Evolutionary conservation across 2,888 invertebrate genomes (phyloP).

Genomic region (Protodeltote pygarga): DNA sequence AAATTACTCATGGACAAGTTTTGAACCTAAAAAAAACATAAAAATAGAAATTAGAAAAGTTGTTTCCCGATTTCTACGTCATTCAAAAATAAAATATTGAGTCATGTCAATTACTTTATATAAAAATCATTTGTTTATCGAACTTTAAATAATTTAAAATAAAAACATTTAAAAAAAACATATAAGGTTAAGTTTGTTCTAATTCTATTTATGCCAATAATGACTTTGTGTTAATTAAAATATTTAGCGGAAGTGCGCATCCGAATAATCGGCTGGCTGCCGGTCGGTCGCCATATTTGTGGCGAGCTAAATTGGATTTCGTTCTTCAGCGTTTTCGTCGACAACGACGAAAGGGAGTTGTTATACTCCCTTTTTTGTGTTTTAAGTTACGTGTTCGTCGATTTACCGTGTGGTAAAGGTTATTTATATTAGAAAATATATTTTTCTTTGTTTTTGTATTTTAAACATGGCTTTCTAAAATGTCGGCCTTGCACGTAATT

Average conservation of each 20-base stretch:
- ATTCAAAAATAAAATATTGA: slow-evolving; percentile 26
- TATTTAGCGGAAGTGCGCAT: slow-evolving; percentile 77
- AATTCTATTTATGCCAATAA: slow-evolving; percentile 6
- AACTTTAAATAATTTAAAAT: slow-evolving; percentile 24
- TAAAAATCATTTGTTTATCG: slow-evolving; percentile 29
- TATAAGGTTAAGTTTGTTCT: neutral
- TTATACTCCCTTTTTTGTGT: slow-evolving; percentile 86
- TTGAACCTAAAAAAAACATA: too few species aligned
- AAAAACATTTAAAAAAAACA: slow-evolving; percentile 20
- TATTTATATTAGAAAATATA: slow-evolving; percentile 64
- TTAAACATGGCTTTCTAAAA: slow-evolving; percentile 94
- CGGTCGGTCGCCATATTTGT: slow-evolving; percentile 90
- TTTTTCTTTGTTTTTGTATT: slow-evolving; percentile 87
- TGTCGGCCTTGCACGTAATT: slow-evolving; percentile 90
- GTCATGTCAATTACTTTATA: slow-evolving; percentile 50
- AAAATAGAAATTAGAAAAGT: neutral
- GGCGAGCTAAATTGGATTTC: slow-evolving; percentile 85
- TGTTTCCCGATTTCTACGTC: neutral
- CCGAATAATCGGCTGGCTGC: slow-evolving; percentile 76
- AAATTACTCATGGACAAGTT: too few species aligned
- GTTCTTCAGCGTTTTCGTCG: slow-evolving; percentile 87
- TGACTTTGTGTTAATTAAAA: slow-evolving; percentile 8
- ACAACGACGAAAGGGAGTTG: slow-evolving; percentile 89
- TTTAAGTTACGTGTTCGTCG: slow-evolving; percentile 63
- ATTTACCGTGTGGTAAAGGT: slow-evolving; percentile 72